These are phyloP conservation scores for Mus pahari DNA, from an alignment of 2,113 vertebrate species.

Conservation along the genomic window DNA sequence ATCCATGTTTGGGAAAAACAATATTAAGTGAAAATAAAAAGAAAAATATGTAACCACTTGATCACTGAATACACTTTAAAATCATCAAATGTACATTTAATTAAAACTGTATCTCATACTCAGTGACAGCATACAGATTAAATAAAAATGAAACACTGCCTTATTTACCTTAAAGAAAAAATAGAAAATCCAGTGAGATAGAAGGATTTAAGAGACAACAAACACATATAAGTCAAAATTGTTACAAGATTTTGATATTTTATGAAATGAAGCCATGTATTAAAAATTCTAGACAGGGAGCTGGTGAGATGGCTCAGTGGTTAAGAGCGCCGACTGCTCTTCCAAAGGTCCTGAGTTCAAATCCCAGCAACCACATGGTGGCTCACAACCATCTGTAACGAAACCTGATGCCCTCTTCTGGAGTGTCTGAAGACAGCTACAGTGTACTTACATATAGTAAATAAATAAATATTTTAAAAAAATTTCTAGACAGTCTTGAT, in stretches of 20 bases:
- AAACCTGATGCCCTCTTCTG: no score
- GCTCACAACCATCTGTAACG: no score
- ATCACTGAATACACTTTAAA: constrained; percentile 20
- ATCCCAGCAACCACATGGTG: no score
- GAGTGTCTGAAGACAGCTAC: no score
- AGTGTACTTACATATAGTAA: no score
- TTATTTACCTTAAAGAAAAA: background rate
- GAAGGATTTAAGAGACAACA: background rate
- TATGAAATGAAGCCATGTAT: background rate
- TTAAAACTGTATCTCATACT: background rate
- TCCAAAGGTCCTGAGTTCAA: no score
- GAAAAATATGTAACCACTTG: background rate
- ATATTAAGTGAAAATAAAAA: background rate
- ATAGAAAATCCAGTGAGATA: background rate
- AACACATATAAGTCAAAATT: background rate
- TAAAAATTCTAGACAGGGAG: background rate
- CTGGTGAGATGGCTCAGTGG: no score
- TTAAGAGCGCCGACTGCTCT: no score
- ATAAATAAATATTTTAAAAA: no score
- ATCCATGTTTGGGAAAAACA: background rate
- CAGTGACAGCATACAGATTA: background rate
- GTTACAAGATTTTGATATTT: background rate
- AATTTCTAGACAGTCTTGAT: background rate
- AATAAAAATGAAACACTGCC: background rate
- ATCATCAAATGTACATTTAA: background rate